These are phyloP conservation scores for Trachelipus rathkii DNA, from an alignment of 1,140 invertebrate species.

Conservation along the genomic window DNA sequence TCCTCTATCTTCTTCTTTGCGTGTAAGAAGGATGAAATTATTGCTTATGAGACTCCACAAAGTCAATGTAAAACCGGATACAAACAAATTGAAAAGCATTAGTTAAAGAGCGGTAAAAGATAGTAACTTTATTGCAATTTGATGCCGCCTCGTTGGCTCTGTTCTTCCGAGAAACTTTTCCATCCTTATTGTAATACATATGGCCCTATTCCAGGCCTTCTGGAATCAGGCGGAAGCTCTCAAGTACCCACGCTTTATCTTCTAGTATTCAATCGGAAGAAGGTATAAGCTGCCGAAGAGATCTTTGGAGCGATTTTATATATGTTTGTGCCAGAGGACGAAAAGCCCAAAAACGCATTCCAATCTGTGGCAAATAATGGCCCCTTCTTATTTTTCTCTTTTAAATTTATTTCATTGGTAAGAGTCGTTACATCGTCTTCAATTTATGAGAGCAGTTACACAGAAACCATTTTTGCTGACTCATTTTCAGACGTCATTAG, in stretches of 20 bases:
- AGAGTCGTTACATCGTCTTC: neutral
- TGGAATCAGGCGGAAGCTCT: neutral
- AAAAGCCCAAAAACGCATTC: conserved; percentile 2
- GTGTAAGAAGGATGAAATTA: no score
- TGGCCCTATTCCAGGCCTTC: conserved; percentile 30
- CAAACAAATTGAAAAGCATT: conserved; percentile 1
- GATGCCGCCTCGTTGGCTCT: conserved; percentile 30
- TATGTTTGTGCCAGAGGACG: neutral
- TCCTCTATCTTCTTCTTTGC: no score
- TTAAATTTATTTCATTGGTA: conserved; percentile 5
- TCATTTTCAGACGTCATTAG: no score
- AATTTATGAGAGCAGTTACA: neutral
- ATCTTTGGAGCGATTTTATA: neutral
- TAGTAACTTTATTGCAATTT: conserved; percentile 38
- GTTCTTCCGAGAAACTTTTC: conserved; percentile 34
- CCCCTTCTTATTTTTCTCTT: neutral
- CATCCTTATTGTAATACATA: conserved; percentile 41
- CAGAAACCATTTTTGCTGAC: no score
- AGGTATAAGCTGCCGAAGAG: neutral
- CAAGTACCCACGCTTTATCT: neutral
- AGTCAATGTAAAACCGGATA: neutral
- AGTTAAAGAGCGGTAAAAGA: conserved; percentile 28
- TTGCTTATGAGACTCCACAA: neutral
- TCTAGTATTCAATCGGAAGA: conserved; percentile 10
- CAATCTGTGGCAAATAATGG: conserved; percentile 17